These are phyloP conservation scores for Phalacrocorax pelagicus DNA, from an alignment of 2,113 vertebrate genomes.

Conservation along the genomic window DNA sequence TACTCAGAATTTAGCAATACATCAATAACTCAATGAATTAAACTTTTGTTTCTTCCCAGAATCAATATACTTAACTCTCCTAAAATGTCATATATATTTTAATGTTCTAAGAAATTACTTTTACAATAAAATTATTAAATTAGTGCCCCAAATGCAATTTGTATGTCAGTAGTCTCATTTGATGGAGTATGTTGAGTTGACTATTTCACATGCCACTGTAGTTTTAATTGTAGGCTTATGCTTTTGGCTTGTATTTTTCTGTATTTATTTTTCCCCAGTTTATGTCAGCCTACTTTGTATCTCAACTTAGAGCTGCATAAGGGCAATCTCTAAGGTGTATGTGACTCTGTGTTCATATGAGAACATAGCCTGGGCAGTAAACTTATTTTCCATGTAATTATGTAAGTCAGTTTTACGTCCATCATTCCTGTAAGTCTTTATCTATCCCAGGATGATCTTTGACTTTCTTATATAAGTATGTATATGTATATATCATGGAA, in stretches of 20 bases:
- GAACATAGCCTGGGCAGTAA: neutral
- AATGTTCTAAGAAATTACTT: neutral
- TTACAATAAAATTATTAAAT: neutral
- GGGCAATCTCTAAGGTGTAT: neutral
- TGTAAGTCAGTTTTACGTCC: neutral
- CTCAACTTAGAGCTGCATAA: neutral
- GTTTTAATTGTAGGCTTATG: neutral
- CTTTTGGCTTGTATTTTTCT: neutral
- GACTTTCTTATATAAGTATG: neutral
- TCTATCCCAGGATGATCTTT: neutral
- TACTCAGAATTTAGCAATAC: neutral
- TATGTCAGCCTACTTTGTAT: neutral
- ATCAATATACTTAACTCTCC: neutral
- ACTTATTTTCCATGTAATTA: neutral
- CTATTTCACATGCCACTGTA: neutral
- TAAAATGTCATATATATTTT: neutral
- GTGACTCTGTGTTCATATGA: fast-evolving
- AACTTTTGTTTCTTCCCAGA: neutral
- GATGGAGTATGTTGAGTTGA: neutral
- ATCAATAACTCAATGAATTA: neutral
- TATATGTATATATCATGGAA: too few species aligned
- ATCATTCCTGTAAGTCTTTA: neutral
- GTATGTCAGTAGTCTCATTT: neutral
- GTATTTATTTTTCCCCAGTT: neutral
- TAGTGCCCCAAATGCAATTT: neutral